phyloP scores from a whole-genome alignment of 2,888 invertebrate species.

The Drosophila paracracens region DNA sequence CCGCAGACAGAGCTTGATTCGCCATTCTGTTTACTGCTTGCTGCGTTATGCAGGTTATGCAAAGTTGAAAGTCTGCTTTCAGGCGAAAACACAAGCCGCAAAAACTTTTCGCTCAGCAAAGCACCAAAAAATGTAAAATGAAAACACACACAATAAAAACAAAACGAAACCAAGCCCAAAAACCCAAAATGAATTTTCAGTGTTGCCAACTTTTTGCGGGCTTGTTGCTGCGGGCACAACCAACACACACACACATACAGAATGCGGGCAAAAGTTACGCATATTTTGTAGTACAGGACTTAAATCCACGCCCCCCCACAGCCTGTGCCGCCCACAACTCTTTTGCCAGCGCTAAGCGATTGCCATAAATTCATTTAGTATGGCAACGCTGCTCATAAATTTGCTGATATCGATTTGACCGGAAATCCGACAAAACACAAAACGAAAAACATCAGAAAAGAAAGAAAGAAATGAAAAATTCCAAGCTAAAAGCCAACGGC shows the following conservation, averaged over 20 bases:
- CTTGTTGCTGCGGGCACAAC: constrained; percentile 46
- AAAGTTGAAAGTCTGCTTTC: constrained; percentile 74
- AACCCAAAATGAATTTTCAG: constrained; percentile 76
- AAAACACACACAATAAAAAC: constrained; percentile 6
- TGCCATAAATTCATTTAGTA: constrained; percentile 78
- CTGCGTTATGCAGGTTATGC: constrained; percentile 47
- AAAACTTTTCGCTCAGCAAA: constrained; percentile 49
- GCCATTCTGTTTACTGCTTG: background rate
- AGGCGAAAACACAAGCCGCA: constrained; percentile 70
- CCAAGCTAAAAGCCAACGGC: constrained; percentile 51
- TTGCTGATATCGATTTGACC: constrained; percentile 69
- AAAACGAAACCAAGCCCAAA: constrained; percentile 43
- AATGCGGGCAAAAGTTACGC: constrained; percentile 59
- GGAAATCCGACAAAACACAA: constrained; percentile 49
- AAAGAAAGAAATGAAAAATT: constrained; percentile 6
- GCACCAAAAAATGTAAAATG: constrained; percentile 33
- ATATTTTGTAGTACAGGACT: constrained; percentile 56
- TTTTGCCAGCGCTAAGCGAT: constrained; percentile 54
- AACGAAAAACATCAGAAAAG: constrained; percentile 15
- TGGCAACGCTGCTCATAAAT: constrained; percentile 74
- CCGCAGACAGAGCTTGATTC: constrained; percentile 1
- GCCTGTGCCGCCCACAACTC: background rate
- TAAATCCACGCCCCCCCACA: constrained; percentile 21
- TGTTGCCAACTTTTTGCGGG: constrained; percentile 76
- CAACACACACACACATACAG: constrained; percentile 14